phyloP scores from a whole-genome alignment of 2,888 invertebrate species.

The Lamellibrachia columna region DNA sequence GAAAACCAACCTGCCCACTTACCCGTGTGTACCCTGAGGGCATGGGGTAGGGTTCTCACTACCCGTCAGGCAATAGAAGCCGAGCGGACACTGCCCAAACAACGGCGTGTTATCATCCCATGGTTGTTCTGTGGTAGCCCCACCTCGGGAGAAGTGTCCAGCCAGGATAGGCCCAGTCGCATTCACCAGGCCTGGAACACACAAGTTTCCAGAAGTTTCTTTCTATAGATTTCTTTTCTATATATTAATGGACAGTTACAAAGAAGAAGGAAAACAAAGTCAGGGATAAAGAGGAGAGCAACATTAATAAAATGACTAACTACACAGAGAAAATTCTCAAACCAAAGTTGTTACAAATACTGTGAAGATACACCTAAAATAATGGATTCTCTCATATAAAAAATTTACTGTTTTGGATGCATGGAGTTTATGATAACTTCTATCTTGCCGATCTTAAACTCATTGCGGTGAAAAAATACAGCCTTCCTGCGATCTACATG shows the following conservation, averaged over 20 bases:
- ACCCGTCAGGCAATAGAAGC: constrained; percentile 57
- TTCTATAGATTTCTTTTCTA: background rate
- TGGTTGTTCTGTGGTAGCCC: constrained; percentile 49
- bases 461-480: too few relatives aligned
- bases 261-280: too few relatives aligned
- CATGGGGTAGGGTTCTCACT: constrained; percentile 52
- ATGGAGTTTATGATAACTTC: too few relatives aligned
- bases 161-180: constrained; percentile 52
- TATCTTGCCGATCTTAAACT: too few relatives aligned
- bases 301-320: background rate
- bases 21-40: constrained; percentile 60
- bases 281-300: background rate
- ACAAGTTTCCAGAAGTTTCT: background rate
- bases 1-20: constrained; percentile 28
- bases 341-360: background rate
- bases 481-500: too few relatives aligned
- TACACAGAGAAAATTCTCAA: background rate
- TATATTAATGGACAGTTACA: background rate
- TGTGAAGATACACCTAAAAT: too few relatives aligned
- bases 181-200: constrained; percentile 49
- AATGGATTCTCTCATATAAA: too few relatives aligned
- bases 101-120: constrained; percentile 48
- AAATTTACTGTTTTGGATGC: too few relatives aligned
- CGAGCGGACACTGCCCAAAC: constrained; percentile 57
- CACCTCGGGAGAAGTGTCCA: constrained; percentile 54